Conservation (phyloP, 2,888 invertebrate species). For the Agriopis marginaria region DNA sequence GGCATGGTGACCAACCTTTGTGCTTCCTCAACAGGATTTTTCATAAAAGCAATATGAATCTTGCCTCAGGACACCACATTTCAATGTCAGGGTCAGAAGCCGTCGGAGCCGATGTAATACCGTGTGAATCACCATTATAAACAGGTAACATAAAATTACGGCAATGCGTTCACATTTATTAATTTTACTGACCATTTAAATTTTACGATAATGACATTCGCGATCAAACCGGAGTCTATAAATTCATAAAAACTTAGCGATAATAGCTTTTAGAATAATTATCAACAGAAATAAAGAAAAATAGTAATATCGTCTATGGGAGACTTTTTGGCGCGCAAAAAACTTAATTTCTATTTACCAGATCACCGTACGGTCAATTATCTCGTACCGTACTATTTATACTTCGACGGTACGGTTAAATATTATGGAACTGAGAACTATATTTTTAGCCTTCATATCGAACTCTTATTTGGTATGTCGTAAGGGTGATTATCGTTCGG, state of each 20-base stretch:
- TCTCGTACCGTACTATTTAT: background rate
- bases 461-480: conserved; percentile 23
- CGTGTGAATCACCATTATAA: conserved; percentile 1
- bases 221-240: conserved; percentile 44
- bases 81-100: background rate
- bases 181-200: conserved; percentile 53
- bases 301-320: background rate
- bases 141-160: conserved; percentile 19
- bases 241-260: conserved; percentile 50
- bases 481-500: conserved; percentile 49
- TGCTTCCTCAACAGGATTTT: too few species aligned
- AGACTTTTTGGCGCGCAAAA: conserved; percentile 25
- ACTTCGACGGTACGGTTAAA: background rate
- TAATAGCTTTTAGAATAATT: conserved; percentile 29
- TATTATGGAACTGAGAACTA: conserved; percentile 1
- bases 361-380: background rate
- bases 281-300: conserved; percentile 2
- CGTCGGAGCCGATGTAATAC: background rate
- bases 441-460: background rate
- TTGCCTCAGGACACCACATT: background rate
- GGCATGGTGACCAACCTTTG: too few species aligned
- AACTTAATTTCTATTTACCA: conserved; percentile 4
- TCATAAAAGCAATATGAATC: too few species aligned
- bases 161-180: conserved; percentile 43
- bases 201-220: conserved; percentile 57